Conservation (phyloP, 2,888 invertebrate genomes). For the Anticlea derivata region DNA sequence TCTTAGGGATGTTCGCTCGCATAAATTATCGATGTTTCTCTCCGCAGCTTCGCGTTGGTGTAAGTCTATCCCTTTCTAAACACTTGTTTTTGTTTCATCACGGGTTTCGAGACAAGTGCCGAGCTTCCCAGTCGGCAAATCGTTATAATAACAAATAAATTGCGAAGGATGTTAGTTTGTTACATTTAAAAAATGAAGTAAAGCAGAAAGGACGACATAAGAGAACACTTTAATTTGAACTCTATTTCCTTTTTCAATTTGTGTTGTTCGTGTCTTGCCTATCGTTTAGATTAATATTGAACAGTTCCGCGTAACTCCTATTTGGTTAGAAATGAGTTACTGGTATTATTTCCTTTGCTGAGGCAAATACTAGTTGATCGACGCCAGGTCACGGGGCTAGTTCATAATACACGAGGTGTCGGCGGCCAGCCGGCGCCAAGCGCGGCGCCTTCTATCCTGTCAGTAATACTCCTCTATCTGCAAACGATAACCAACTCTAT, state of each 20-base stretch:
- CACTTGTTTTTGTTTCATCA: slow-evolving; percentile 76
- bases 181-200: background rate
- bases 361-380: slow-evolving; percentile 80
- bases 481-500: slow-evolving; percentile 46
- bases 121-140: slow-evolving; percentile 57
- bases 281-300: slow-evolving; percentile 45
- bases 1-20: slow-evolving; percentile 81
- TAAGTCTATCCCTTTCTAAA: slow-evolving; percentile 66
- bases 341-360: slow-evolving; percentile 64
- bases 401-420: slow-evolving; percentile 82
- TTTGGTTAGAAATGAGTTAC: slow-evolving; percentile 66
- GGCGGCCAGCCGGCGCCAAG: slow-evolving; percentile 81
- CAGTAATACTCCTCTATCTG: slow-evolving; percentile 47
- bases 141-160: slow-evolving; percentile 31
- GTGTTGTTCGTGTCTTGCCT: slow-evolving; percentile 18
- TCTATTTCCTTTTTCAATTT: slow-evolving; percentile 14
- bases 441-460: slow-evolving; percentile 80
- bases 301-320: slow-evolving; percentile 51
- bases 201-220: background rate
- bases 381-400: slow-evolving; percentile 80
- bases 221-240: background rate
- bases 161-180: slow-evolving; percentile 48
- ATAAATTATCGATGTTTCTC: slow-evolving; percentile 82
- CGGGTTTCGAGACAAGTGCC: slow-evolving; percentile 62
- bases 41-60: slow-evolving; percentile 61